Conservation (phyloP, 2,888 invertebrate genomes). For the Hypercompe scribonia region DNA sequence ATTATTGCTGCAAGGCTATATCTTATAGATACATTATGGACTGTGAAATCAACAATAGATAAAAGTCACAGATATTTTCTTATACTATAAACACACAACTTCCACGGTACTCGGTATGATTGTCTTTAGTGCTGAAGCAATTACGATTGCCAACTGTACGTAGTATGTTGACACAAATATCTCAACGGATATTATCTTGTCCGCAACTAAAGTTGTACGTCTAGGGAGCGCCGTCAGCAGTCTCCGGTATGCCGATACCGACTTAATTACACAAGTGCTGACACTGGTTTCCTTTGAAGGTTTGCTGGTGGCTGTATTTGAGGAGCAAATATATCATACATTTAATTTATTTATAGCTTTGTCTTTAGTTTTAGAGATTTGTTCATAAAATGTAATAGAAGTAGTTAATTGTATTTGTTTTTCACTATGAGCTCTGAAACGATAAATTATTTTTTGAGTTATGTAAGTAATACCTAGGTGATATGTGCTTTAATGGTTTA, state of each 20-base stretch:
- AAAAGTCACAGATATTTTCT: no score
- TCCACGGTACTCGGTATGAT: not conserved
- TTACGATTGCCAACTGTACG: not conserved
- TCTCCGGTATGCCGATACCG: conserved; percentile 29
- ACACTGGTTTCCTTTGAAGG: not conserved
- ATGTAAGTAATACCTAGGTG: no score
- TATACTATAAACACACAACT: no score
- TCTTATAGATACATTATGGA: no score
- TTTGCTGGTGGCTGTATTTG: not conserved
- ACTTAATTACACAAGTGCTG: conserved; percentile 15
- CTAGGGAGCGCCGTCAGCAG: conserved; percentile 16
- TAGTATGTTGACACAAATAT: conserved; percentile 13
- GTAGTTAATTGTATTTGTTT: no score
- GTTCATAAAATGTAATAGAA: no score
- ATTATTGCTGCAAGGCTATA: no score
- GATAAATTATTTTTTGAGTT: no score
- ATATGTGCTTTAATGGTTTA: no score
- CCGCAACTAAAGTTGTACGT: conserved; percentile 27
- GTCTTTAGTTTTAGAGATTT: not conserved
- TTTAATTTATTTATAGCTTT: not conserved
- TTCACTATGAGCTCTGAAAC: no score
- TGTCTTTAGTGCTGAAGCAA: not conserved
- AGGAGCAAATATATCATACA: not conserved
- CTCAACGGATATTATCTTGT: conserved; percentile 36
- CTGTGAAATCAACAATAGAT: no score